A percentile compares a stretch with the other conserved stretches of the same genome.
These are phyloP conservation scores for Columba janthina DNA, from an alignment of 2,113 vertebrate species.

Conservation along the genomic window DNA sequence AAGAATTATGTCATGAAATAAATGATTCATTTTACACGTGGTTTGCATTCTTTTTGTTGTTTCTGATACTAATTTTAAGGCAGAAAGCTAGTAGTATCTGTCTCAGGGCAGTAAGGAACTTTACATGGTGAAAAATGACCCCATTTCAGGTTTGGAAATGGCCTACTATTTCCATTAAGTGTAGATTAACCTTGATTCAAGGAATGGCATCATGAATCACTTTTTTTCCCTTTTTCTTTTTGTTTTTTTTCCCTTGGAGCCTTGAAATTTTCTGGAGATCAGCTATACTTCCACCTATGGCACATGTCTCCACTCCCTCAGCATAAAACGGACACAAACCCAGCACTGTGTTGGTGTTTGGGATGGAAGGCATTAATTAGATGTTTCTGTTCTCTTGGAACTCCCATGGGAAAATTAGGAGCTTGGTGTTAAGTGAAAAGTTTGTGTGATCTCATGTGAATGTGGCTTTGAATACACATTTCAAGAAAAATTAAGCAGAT, in stretches of 20 bases:
- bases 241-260: neutral
- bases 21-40: neutral
- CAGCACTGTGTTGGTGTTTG: neutral
- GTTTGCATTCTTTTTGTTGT: neutral
- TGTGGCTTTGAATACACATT: neutral
- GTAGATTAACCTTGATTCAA: neutral
- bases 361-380: neutral
- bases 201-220: neutral
- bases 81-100: rapidly evolving
- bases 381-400: neutral
- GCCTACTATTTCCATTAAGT: neutral
- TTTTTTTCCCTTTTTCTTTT: neutral
- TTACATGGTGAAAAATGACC: neutral
- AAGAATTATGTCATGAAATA: neutral
- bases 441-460: neutral
- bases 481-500: neutral
- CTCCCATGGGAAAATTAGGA: neutral
- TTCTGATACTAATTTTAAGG: neutral
- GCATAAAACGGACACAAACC: neutral
- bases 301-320: neutral
- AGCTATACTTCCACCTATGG: neutral
- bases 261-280: neutral
- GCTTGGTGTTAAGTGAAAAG: neutral
- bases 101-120: neutral
- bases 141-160: neutral